Evolutionary conservation across 2,797 vertebrate genomes (phyloP).

Genomic region (Pantherophis vulpinus): DNA sequence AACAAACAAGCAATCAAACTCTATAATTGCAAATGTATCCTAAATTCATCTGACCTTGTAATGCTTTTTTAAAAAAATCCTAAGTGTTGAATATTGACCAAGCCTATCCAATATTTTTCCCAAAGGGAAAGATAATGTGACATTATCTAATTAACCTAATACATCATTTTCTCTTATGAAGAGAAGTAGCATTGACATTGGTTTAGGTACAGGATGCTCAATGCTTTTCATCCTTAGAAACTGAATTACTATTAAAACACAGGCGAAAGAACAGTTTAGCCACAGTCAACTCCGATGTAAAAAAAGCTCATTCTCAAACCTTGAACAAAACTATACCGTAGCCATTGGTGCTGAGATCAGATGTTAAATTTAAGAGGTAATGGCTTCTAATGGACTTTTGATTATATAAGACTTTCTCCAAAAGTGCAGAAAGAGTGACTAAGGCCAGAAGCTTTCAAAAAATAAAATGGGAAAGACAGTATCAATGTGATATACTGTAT

Average conservation of each 20-base stretch:
- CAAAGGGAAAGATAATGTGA: background rate
- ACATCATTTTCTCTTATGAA: background rate
- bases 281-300: fast-evolving
- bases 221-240: background rate
- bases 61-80: background rate
- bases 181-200: background rate
- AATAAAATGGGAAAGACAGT: background rate
- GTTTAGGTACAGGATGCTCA: background rate
- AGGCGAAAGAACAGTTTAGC: fast-evolving
- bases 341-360: background rate
- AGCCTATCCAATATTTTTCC: background rate
- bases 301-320: background rate
- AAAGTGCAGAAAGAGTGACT: background rate
- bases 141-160: background rate
- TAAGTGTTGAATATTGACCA: background rate
- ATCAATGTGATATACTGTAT: background rate
- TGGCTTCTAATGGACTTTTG: background rate
- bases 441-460: background rate
- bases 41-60: background rate
- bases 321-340: background rate
- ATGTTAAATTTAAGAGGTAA: background rate
- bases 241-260: fast-evolving
- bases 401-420: background rate
- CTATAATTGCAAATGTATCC: background rate
- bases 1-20: background rate